Base-by-base conservation (phyloP, 1,140 invertebrate species). In the Papilio polytes region DNA sequence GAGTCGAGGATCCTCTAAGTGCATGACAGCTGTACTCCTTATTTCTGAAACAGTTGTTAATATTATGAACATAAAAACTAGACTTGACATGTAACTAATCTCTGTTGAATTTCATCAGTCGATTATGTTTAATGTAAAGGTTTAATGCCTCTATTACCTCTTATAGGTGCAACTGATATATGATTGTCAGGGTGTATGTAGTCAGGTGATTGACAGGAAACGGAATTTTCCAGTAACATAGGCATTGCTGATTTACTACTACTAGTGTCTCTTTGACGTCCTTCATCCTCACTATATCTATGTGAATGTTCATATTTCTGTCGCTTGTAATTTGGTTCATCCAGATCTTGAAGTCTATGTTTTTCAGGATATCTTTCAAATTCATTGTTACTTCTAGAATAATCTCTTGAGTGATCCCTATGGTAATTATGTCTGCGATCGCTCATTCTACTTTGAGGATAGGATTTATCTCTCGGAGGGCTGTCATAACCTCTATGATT, bases 181-280 rank as follows among this genome's bases (percentile, higher is more conserved):
- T 76, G 74, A 77, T 26, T 77, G 22, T 91, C 87, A 48, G 80
- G 31, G 74, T 85, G 46, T 78, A 82, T 56, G 81, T 86, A 83
- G 81, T 91, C 92, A n/a, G 91, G 91, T 36, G 91, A 92, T 66
- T 89, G 88, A 48, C 90, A 91, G 41, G 89, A 86, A 20, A 81
- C 80, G 56, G 77, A 76, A 44, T 53, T 26, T 51, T 80, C 53
- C 20, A 63, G 51, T 20, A 72, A 51, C 46, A 56, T 13, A 80
- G 77, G 36, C 20, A 26, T 22, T 80, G 80, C 36, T 4, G 59
- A 22, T 51, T 41, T 31, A 46, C 41, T 77, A n/a, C n/a, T n/a
- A 78, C 48, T 51, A 13, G 41, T 36, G 3, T 83, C 80, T 83
- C 53, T 72, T 44, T 31, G 48, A 73, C 80, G 74, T 74, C 83